Evolutionary conservation across 2,113 vertebrate species (phyloP).

Genomic region (Butorides virescens): DNA sequence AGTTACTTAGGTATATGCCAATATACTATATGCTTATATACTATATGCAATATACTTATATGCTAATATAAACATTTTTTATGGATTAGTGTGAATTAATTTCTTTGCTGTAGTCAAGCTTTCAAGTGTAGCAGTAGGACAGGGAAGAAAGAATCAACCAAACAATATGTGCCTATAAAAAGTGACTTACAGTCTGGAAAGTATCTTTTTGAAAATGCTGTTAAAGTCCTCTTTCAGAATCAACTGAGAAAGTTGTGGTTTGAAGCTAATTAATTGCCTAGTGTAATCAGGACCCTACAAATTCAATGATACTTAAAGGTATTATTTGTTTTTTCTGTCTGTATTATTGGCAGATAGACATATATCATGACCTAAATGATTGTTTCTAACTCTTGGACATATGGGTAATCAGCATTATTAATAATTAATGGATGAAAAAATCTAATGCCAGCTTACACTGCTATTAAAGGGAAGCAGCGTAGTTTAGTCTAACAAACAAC

Average conservation of each 20-base stretch:
- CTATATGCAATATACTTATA: neutral
- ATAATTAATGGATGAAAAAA: neutral
- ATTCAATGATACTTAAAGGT: neutral
- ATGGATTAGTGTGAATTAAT: neutral
- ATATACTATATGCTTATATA: neutral
- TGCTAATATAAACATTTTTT: neutral
- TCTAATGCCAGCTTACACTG: neutral
- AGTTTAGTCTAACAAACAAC: neutral
- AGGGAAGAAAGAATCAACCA: neutral
- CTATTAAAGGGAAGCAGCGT: neutral
- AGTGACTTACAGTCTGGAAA: neutral
- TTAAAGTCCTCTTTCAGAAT: neutral
- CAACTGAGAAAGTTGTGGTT: neutral
- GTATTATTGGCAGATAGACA: neutral
- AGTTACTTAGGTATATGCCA: neutral
- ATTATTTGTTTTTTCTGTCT: neutral
- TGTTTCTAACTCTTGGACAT: neutral
- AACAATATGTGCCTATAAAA: neutral
- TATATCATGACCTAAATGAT: neutral
- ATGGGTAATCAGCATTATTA: neutral
- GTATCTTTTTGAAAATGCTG: neutral
- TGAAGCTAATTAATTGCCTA: neutral
- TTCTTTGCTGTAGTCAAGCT: neutral
- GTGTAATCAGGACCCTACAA: neutral
- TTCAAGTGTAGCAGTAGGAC: neutral